Evolutionary conservation across 2,888 invertebrate species (phyloP).

Genomic region (Phanerotoma sp.): DNA sequence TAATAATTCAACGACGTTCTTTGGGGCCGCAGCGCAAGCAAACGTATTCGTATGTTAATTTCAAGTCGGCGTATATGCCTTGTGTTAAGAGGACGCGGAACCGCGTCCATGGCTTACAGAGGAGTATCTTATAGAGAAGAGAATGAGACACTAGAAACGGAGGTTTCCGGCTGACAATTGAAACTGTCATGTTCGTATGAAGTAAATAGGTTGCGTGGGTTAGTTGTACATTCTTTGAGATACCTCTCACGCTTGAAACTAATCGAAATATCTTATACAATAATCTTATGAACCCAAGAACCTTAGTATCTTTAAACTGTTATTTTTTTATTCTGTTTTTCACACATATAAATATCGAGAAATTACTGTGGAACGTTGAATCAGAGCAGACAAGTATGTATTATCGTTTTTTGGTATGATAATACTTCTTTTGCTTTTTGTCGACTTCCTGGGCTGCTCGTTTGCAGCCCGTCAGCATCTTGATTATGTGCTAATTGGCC

Average conservation of each 20-base stretch:
- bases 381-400: no score
- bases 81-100: constrained; percentile 2
- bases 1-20: constrained; percentile 43
- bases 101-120: not conserved
- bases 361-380: no score
- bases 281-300: constrained; percentile 8
- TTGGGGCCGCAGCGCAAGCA: constrained; percentile 18
- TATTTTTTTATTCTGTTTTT: not conserved
- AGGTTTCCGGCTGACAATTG: constrained; percentile 27
- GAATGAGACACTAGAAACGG: constrained; percentile 10
- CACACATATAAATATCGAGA: not conserved
- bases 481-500: constrained; percentile 35
- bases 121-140: constrained; percentile 1
- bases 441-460: constrained; percentile 24
- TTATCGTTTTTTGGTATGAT: not conserved
- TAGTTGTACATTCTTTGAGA: constrained; percentile 20
- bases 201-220: constrained; percentile 33
- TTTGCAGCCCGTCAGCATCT: constrained; percentile 20
- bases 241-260: constrained; percentile 22
- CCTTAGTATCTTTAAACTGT: constrained; percentile 6
- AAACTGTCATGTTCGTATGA: constrained; percentile 26
- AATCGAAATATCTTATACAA: constrained; percentile 13
- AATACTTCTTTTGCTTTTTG: not conserved
- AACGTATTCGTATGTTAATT: constrained; percentile 45
- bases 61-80: constrained; percentile 27